Evolutionary conservation across 2,888 invertebrate genomes (phyloP).

Genomic region (Tachina lurida): DNA sequence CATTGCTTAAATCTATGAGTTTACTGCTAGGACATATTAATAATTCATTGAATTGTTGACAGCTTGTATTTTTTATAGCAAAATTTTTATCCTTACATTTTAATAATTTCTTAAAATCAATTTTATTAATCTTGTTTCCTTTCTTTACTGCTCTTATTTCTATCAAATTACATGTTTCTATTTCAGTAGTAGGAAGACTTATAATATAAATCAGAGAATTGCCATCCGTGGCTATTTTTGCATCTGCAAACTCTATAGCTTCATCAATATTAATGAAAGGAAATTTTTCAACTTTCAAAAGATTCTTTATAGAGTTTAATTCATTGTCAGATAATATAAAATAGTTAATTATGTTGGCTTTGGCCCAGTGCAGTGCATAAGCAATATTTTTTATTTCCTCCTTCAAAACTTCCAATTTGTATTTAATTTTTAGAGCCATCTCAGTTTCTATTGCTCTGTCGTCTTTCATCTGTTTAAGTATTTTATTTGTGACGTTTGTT

Average conservation of each 20-base stretch:
- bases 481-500: no score
- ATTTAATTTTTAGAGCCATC: no score
- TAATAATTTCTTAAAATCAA: conserved; percentile 23
- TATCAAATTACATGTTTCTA: conserved; percentile 25
- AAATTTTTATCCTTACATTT: conserved; percentile 1
- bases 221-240: conserved; percentile 12
- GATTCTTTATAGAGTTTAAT: conserved; percentile 38
- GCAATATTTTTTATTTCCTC: conserved; percentile 12
- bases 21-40: conserved; percentile 1
- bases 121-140: conserved; percentile 53
- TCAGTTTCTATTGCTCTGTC: no score
- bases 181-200: conserved; percentile 47
- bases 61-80: neutral
- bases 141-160: conserved; percentile 45
- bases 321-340: conserved; percentile 54
- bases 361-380: conserved; percentile 53
- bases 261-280: conserved; percentile 53
- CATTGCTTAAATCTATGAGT: neutral
- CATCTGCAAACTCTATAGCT: conserved; percentile 40
- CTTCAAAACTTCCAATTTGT: no score
- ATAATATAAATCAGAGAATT: conserved; percentile 50
- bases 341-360: conserved; percentile 48
- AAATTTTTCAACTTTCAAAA: conserved; percentile 46
- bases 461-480: no score
- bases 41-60: neutral